These are phyloP conservation scores for Osmerus mordax DNA, from an alignment of 2,113 vertebrate species.

Conservation along the genomic window DNA sequence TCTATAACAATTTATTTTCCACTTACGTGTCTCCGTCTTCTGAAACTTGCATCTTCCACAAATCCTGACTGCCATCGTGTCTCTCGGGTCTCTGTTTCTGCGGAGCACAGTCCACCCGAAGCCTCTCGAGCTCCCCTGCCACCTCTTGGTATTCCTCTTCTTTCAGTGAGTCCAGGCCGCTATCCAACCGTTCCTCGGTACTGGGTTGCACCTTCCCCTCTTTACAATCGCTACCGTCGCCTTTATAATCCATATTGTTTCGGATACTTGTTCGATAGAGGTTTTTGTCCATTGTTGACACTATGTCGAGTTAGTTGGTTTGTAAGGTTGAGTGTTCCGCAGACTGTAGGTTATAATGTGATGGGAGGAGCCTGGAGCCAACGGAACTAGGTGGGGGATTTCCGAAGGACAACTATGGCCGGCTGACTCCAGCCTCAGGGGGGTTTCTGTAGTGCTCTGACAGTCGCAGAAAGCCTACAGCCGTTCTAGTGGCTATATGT, in stretches of 20 bases:
- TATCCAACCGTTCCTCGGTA: constrained; percentile 85
- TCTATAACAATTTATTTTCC: neutral
- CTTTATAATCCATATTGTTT: constrained; percentile 69
- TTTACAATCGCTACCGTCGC: constrained; percentile 70
- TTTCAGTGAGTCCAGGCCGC: constrained; percentile 90
- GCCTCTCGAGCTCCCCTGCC: constrained; percentile 74
- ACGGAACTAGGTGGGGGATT: constrained; percentile 70
- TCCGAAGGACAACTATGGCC: constrained; percentile 50
- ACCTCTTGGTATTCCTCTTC: constrained; percentile 88
- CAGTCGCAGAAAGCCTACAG: no score
- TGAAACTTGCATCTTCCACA: constrained; percentile 82
- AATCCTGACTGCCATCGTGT: constrained; percentile 33
- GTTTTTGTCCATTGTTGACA: constrained; percentile 52
- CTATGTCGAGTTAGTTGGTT: neutral
- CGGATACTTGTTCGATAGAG: constrained; percentile 52
- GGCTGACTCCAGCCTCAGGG: no score
- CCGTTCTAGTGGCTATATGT: no score
- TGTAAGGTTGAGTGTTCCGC: constrained; percentile 24
- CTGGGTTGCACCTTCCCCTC: constrained; percentile 68
- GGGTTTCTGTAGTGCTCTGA: no score
- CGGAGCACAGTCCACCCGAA: constrained; percentile 68
- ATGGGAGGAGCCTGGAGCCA: constrained; percentile 51
- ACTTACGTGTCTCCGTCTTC: constrained; percentile 98
- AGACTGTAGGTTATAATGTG: constrained; percentile 6
- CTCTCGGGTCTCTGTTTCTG: constrained; percentile 12